These are phyloP conservation scores for Thereva unica DNA, from an alignment of 2,888 invertebrate species.

Conservation along the genomic window DNA sequence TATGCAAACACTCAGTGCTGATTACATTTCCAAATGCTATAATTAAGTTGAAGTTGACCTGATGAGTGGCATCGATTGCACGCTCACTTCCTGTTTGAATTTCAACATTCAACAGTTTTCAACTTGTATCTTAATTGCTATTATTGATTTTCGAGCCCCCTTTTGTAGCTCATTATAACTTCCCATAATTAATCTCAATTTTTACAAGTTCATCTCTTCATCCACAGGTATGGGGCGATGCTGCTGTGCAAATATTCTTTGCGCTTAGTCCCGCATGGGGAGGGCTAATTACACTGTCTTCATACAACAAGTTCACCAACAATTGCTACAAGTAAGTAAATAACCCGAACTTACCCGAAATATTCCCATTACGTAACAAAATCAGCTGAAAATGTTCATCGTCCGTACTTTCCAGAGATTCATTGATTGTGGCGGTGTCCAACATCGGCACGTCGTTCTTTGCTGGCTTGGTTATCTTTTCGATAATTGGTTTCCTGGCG, in stretches of 20 bases:
- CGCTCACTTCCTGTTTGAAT: too few relatives aligned
- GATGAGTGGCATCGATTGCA: too few relatives aligned
- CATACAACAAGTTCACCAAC: constrained; percentile 83
- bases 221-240: constrained; percentile 76
- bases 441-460: constrained; percentile 81
- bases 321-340: constrained; percentile 72
- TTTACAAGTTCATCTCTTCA: too few relatives aligned
- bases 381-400: too few relatives aligned
- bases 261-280: constrained; percentile 86
- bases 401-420: constrained; percentile 64
- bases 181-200: too few relatives aligned
- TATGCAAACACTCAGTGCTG: too few relatives aligned
- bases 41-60: too few relatives aligned
- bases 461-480: constrained; percentile 79
- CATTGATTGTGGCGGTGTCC: constrained; percentile 74
- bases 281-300: constrained; percentile 81
- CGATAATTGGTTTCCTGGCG: constrained; percentile 80
- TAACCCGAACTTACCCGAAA: neutral
- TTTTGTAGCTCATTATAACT: too few relatives aligned
- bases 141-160: too few relatives aligned
- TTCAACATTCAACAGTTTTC: too few relatives aligned
- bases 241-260: constrained; percentile 86
- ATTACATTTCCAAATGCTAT: too few relatives aligned
- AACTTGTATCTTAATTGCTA: too few relatives aligned
- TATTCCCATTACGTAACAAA: neutral